Evolutionary conservation across 2,888 invertebrate species (phyloP).

Genomic region (Parthenolecanium corni): DNA sequence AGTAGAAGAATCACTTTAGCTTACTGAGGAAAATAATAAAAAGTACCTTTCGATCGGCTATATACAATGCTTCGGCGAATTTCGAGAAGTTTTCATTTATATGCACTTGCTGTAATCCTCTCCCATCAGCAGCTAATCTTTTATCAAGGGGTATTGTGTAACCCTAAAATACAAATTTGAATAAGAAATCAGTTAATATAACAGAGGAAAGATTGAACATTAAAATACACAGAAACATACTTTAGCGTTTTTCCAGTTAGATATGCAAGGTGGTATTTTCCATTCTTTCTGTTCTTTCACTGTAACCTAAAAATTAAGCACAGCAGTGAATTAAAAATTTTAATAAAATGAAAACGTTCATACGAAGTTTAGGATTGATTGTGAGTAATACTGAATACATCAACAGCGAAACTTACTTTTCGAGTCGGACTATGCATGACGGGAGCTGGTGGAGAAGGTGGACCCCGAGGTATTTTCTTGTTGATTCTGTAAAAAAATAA

Average conservation of each 20-base stretch:
- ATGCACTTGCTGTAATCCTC: constrained; percentile 92
- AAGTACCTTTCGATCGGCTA: constrained; percentile 77
- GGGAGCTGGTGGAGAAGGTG: constrained; percentile 97
- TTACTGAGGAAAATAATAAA: not conserved
- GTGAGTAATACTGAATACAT: too few relatives aligned
- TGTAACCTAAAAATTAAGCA: constrained; percentile 47
- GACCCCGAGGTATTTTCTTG: constrained; percentile 96
- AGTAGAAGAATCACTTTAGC: not conserved
- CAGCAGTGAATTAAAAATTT: not conserved
- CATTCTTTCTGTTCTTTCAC: constrained; percentile 99
- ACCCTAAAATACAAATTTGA: constrained; percentile 43
- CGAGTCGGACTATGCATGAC: constrained; percentile 96
- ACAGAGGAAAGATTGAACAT: constrained; percentile 9
- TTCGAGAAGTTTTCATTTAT: constrained; percentile 99
- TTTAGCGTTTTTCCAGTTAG: constrained; percentile 99
- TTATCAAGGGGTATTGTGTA: constrained; percentile 98
- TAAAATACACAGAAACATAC: constrained; percentile 37
- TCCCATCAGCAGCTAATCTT: constrained; percentile 92
- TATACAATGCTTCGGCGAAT: constrained; percentile 91
- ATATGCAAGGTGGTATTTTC: constrained; percentile 98
- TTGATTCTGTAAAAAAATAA: constrained; percentile 63
- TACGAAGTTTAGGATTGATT: too few relatives aligned
- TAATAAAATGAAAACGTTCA: too few relatives aligned
- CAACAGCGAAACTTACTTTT: constrained; percentile 45
- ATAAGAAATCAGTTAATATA: not conserved